Evolutionary conservation across 2,888 invertebrate genomes (phyloP).

Genomic region (Apeira syringaria): DNA sequence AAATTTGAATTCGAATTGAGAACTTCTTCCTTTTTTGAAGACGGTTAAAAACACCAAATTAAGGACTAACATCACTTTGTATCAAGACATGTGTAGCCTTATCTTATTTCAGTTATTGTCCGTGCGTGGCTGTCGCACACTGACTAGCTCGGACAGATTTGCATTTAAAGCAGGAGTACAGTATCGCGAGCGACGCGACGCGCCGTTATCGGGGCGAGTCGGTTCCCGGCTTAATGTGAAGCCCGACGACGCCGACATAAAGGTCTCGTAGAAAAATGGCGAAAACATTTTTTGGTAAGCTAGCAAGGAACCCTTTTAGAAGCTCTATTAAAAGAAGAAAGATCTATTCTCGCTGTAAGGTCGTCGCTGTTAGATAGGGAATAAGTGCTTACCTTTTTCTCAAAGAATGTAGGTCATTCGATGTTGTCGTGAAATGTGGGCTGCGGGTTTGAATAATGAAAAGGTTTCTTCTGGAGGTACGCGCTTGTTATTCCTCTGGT

Average conservation of each 20-base stretch:
- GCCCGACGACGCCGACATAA: conserved; percentile 39
- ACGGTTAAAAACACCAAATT: too few species aligned
- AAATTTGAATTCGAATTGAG: too few species aligned
- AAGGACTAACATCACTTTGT: too few species aligned
- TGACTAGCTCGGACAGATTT: conserved; percentile 52
- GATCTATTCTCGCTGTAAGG: conserved; percentile 47
- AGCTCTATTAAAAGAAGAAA: conserved; percentile 56
- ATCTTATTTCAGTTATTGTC: conserved; percentile 25
- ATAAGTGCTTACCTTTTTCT: conserved; percentile 38
- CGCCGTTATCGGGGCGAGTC: conserved; percentile 48
- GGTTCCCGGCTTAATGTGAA: conserved; percentile 38
- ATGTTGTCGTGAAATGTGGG: conserved; percentile 23
- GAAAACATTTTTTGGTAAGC: conserved; percentile 47
- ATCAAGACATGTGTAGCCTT: too few species aligned
- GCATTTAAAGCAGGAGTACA: conserved; percentile 55
- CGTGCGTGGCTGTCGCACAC: conserved; percentile 32
- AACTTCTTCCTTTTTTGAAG: too few species aligned
- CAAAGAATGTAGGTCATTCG: conserved; percentile 40
- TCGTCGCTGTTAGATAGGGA: conserved; percentile 38
- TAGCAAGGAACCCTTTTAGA: conserved; percentile 51
- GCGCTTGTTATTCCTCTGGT: conserved; percentile 10
- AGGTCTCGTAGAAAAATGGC: conserved; percentile 47
- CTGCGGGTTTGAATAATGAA: conserved; percentile 25
- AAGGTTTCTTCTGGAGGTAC: conserved; percentile 15
- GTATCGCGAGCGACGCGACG: conserved; percentile 44